Conservation (phyloP, 1,140 invertebrate genomes). For the Drosophila cardini region DNA sequence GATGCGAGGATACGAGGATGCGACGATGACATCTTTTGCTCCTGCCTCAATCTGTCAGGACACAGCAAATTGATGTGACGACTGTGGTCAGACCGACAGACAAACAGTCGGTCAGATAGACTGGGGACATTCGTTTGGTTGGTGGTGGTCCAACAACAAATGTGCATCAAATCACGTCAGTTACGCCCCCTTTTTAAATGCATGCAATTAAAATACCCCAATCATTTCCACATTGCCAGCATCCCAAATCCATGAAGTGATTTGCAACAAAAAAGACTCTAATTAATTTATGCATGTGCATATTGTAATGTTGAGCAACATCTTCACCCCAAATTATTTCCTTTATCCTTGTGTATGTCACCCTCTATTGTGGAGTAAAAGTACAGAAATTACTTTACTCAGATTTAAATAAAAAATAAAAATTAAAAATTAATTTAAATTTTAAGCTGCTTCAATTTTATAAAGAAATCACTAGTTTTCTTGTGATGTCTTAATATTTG, state of each 20-base stretch:
- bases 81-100: conserved; percentile 23
- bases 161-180: conserved; percentile 29
- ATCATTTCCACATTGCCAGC: conserved; percentile 14
- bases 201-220: conserved; percentile 26
- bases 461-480: too few species aligned
- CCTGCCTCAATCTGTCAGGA: conserved; percentile 51
- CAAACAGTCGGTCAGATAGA: not conserved
- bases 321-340: not conserved
- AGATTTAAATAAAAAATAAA: not conserved
- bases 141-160: conserved; percentile 12
- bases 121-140: conserved; percentile 19
- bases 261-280: conserved; percentile 42
- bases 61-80: conserved; percentile 51
- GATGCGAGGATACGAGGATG: conserved; percentile 33
- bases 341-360: not conserved
- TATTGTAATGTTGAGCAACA: not conserved
- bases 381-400: too few species aligned
- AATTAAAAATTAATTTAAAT: not conserved
- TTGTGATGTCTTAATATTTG: too few species aligned
- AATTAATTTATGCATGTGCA: conserved; percentile 45
- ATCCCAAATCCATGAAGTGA: conserved; percentile 16
- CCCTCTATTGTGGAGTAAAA: not conserved
- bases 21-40: conserved; percentile 40
- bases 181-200: not conserved
- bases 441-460: too few species aligned